These are phyloP conservation scores for Macaca fascicularis DNA, from an alignment of 2,113 vertebrate species.

Conservation along the genomic window DNA sequence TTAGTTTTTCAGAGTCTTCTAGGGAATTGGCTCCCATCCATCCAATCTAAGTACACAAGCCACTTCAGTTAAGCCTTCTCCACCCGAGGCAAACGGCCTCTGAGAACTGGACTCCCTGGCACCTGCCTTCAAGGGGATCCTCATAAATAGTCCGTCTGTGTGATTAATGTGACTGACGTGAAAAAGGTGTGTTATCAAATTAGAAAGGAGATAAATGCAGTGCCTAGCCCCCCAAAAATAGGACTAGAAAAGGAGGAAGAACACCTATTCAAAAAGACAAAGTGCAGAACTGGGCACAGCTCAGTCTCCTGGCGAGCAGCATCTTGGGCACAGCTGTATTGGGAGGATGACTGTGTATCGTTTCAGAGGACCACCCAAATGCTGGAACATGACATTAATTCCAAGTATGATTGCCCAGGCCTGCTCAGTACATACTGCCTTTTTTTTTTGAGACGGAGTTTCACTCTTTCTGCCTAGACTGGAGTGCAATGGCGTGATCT, in stretches of 20 bases:
- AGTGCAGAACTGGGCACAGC: background rate
- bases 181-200: background rate
- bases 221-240: fast-evolving
- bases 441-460: too few relatives aligned
- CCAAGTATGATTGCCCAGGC: background rate
- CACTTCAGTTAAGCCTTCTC: background rate
- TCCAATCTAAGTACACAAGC: background rate
- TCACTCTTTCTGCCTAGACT: too few relatives aligned
- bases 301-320: background rate
- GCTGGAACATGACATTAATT: background rate
- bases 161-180: too few relatives aligned
- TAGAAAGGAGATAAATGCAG: background rate
- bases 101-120: background rate
- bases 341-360: background rate
- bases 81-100: background rate
- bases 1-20: background rate
- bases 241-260: background rate
- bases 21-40: background rate
- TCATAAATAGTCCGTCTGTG: background rate
- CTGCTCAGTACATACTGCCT: background rate
- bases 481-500: too few relatives aligned
- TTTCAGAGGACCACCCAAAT: background rate
- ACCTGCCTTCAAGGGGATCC: background rate
- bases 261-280: background rate
- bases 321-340: background rate